Percentiles rank a stretch among this genome's conserved stretches.
These are phyloP conservation scores for Astyanax mexicanus DNA, from an alignment of 2,797 vertebrate genomes.

Conservation along the genomic window DNA sequence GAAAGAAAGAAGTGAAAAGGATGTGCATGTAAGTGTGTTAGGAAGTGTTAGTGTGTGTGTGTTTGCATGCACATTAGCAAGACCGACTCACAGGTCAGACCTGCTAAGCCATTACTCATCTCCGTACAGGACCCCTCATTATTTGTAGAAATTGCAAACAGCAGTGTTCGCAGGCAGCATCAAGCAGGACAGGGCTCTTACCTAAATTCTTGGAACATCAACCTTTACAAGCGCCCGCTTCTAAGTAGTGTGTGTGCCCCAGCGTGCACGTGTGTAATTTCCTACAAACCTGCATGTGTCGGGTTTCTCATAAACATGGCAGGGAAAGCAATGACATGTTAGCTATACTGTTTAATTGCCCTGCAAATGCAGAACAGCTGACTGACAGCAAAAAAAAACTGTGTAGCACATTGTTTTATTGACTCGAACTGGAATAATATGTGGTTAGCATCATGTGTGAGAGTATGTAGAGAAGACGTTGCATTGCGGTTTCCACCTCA, in stretches of 20 bases:
- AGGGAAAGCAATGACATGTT: slow-evolving; percentile 24
- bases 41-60: slow-evolving; percentile 17
- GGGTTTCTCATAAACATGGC: slow-evolving; percentile 33
- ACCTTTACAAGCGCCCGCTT: slow-evolving; percentile 24
- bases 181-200: slow-evolving; percentile 35
- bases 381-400: slow-evolving; percentile 9
- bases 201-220: slow-evolving; percentile 24
- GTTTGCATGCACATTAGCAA: slow-evolving; percentile 3
- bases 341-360: slow-evolving; percentile 6
- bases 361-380: slow-evolving; percentile 40
- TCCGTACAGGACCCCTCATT: slow-evolving; percentile 42
- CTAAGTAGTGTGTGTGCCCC: slow-evolving; percentile 7
- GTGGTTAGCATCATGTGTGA: slow-evolving; percentile 16
- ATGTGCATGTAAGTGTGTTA: slow-evolving; percentile 5
- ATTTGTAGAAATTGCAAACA: slow-evolving; percentile 54
- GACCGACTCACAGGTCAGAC: slow-evolving; percentile 33
- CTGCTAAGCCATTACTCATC: slow-evolving; percentile 42
- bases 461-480: neutral
- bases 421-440: slow-evolving; percentile 8
- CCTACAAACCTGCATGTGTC: slow-evolving; percentile 15
- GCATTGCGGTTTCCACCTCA: slow-evolving; percentile 12
- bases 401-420: neutral
- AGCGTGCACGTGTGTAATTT: slow-evolving; percentile 17
- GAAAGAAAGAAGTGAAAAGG: too few relatives aligned
- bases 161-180: slow-evolving; percentile 38